phyloP scores from a whole-genome alignment of 2,113 vertebrate species.

The Psephotus haematonotus region DNA sequence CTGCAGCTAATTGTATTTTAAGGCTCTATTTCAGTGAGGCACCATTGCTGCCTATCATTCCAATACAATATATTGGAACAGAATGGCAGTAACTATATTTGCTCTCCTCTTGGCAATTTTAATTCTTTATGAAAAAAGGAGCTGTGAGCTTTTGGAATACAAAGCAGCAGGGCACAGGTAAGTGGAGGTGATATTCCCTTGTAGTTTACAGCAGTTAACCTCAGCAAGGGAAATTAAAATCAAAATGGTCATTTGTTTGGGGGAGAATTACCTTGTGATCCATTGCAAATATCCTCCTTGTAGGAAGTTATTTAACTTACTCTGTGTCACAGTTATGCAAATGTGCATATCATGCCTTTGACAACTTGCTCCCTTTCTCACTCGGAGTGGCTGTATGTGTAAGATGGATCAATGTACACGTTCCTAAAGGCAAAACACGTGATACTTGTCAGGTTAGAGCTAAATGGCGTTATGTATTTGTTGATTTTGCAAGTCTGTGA shows the following conservation, averaged over 20 bases:
- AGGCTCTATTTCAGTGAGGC: not conserved
- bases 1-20: constrained; percentile 15
- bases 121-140: not conserved
- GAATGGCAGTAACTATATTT: not conserved
- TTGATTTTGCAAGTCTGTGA: constrained; percentile 13
- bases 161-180: not conserved
- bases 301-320: not conserved
- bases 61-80: not conserved
- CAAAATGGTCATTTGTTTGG: not conserved
- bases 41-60: not conserved
- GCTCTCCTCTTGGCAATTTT: not conserved
- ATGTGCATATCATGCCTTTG: not conserved
- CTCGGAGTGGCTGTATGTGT: not conserved
- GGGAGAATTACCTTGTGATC: not conserved
- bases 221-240: not conserved
- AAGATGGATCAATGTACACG: not conserved
- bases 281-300: not conserved
- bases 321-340: not conserved
- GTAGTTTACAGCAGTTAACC: not conserved
- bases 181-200: not conserved
- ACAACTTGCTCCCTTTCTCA: not conserved
- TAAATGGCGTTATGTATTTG: constrained; percentile 21
- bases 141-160: not conserved
- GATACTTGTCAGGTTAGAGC: constrained; percentile 14
- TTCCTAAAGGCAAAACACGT: not conserved